phyloP scores from a whole-genome alignment of 2,113 vertebrate genomes.

The Forbesichthys agassizii region DNA sequence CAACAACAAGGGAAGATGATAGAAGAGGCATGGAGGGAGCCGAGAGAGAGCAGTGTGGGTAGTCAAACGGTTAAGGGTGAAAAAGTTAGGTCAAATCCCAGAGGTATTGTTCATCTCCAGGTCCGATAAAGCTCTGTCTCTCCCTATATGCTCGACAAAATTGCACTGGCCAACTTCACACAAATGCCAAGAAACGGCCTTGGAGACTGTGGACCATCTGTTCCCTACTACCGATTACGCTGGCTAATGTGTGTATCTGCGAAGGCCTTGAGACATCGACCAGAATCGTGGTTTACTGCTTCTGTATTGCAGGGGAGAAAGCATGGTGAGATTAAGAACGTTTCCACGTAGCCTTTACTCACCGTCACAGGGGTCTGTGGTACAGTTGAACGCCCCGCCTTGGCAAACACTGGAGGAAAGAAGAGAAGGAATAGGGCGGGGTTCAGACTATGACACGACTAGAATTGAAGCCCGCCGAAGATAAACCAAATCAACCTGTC shows the following conservation, averaged over 20 bases:
- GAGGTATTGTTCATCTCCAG: background rate
- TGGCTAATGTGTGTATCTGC: slow-evolving; percentile 5
- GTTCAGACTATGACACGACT: background rate
- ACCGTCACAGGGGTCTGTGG: slow-evolving; percentile 76
- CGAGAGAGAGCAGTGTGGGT: background rate
- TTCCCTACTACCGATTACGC: too few relatives aligned
- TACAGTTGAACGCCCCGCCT: slow-evolving; percentile 79
- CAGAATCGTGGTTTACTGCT: background rate
- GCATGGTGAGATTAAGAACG: background rate
- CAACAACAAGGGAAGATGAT: background rate
- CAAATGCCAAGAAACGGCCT: too few relatives aligned
- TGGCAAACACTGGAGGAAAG: slow-evolving; percentile 72
- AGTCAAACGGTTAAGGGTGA: slow-evolving; percentile 5
- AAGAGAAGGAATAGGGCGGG: background rate
- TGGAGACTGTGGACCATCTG: too few relatives aligned
- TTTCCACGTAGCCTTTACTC: slow-evolving; percentile 53
- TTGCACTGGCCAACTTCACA: too few relatives aligned
- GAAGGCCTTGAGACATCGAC: slow-evolving; percentile 4
- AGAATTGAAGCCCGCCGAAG: background rate
- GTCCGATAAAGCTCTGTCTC: too few relatives aligned
- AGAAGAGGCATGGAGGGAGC: background rate
- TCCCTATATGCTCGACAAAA: too few relatives aligned
- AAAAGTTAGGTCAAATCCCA: background rate
- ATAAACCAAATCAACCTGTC: background rate
- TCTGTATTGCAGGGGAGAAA: slow-evolving; percentile 1